Evolutionary conservation across 2,888 invertebrate genomes (phyloP), one percentile per base, ranked within the genome.

Genomic region (Drosophila borealis): DNA sequence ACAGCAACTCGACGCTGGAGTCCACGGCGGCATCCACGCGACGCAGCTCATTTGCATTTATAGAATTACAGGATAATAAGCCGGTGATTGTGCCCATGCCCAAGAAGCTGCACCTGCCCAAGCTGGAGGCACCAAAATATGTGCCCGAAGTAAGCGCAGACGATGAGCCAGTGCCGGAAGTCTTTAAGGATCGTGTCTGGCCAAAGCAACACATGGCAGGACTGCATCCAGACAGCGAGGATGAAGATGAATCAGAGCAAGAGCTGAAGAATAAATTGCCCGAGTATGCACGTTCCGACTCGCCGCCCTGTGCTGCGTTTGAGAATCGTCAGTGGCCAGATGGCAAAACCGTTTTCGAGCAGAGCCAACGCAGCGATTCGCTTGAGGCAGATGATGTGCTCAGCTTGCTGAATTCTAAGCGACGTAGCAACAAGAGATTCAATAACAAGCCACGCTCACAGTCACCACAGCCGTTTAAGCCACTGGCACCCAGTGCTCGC

Each of bases 21-120:
- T 81, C 81, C 37, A 90, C 90, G 2, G 61, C 74, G 25, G 73
- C 63, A 21, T 84, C 83, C 13, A 84, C 83, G n/a, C 80, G 89
- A n/a, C 90, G 89, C 62, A 90, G 89, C 54, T 91, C 91, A 39
- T 89, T 88, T 86, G 89, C 90, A 88, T 90, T 90, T 90, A 90
- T 90, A 63, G 91, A 91, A 67, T 75, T 91, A 71, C 81, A 88
- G 66, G 89, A 87, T 41, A 89, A 85, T 49, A 86, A 83, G 56
- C 88, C 91, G 14, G 74, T 89, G 11, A 85, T 87, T 69, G 90
- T 89, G 8, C 91, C 91, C 9, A 86, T 91, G 90, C 90, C 91
- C 34, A 85, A 79, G 55, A 90, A 89, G 41, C 66, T 90, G 8
- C 78, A 87, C 11, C 41, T 91, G 29, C 88, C 90, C 0, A 87